Base-by-base conservation (phyloP, 2,888 invertebrate species). In the Clepsis dumicolana region DNA sequence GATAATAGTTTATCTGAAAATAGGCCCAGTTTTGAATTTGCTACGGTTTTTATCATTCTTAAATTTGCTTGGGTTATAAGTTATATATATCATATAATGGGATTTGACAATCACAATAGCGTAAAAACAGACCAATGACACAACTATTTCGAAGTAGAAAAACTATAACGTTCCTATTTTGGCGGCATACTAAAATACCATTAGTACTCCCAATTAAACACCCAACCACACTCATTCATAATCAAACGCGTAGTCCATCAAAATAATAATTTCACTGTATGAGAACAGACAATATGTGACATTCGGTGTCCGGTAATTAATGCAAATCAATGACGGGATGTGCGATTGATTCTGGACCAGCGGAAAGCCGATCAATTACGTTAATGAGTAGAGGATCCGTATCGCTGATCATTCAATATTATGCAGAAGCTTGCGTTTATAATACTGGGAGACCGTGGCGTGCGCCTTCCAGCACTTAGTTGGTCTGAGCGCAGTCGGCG, bases 301-400 rank as follows among this genome's bases (percentile, higher is more conserved):
- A 89, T 89, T 85, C 83, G 82, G 81, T 63, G 64, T 80, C 75
- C 84, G 80, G 86, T 93, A 91, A 93, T 93, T 90, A 92, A 93
- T 93, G 91, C 89, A 92, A 92, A 93, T 91, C 91, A 90, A 88
- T 89, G 87, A 87, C 82, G 77, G 88, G 82, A 87, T 88, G 90
- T 91, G 87, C 86, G 86, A 87, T 86, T 87, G 90, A 89, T 88
- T 87, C 87, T 81, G 84, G 83, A 82, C 87, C 86, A 86, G 85
- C 84, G 86, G 89, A 86, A 89, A 91, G 89, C 91, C 87, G 91
- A 92, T 93, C 91, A 93, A 92, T 93, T 93, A 92, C 86, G 88
- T 83, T 91, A 91, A 93, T 93, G 90, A 93, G 91, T 88, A 87
- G 77, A 83, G 88, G 84, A 86, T 85, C 86, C 85, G 86, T 89